Percentiles rank a stretch among this genome's conserved stretches.
Evolutionary conservation across 2,888 invertebrate species (phyloP).

Genomic region (Standfussiana lucernea): DNA sequence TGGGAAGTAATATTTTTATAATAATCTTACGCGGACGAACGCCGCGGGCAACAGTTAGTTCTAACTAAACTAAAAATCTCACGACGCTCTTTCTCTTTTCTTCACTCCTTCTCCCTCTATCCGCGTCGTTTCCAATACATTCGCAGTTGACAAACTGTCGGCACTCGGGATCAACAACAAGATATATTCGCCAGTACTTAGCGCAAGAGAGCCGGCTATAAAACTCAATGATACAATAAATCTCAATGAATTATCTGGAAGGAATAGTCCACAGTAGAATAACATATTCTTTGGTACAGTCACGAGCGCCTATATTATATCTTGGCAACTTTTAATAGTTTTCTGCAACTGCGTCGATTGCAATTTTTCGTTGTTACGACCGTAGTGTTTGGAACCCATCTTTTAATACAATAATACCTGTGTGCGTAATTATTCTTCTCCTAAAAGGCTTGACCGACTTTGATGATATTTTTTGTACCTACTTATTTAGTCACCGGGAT

Average conservation of each 20-base stretch:
- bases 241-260: constrained; percentile 59
- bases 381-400: neutral
- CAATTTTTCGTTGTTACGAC: neutral
- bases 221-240: constrained; percentile 62
- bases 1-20: no score
- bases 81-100: neutral
- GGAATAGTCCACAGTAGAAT: constrained; percentile 41
- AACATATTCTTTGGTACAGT: constrained; percentile 47
- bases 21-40: no score
- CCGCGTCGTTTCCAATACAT: constrained; percentile 15
- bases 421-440: neutral
- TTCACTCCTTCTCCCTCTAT: neutral
- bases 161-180: constrained; percentile 40
- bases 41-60: no score
- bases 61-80: neutral
- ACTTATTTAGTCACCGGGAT: neutral
- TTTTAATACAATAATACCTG: neutral
- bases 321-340: neutral
- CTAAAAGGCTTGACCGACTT: neutral
- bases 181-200: constrained; percentile 48
- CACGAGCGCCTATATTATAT: neutral
- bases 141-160: constrained; percentile 31
- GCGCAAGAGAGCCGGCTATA: constrained; percentile 50
- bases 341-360: neutral
- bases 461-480: neutral